Base-by-base conservation (phyloP, 2,888 invertebrate genomes). In the Caenorhabditis panamensis region DNA sequence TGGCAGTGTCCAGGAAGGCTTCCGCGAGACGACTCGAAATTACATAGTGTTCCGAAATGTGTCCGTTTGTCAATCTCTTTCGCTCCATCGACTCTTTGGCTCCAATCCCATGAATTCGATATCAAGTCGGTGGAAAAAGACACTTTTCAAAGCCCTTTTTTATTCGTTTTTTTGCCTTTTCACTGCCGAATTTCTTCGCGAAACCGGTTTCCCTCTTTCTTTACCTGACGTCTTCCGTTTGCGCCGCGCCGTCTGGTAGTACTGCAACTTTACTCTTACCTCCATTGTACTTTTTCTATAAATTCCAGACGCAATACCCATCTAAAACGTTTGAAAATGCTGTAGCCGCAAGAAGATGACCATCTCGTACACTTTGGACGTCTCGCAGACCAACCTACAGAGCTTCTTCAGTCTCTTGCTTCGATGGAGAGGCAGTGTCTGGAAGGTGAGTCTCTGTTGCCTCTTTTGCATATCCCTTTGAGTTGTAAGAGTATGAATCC, bases 381-480 rank as follows among this genome's bases (percentile, higher is more conserved):
- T 82, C 24, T 71, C 83, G 24, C 83, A 84, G 63, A 85, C 83
- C 28, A 82, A 79, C 49, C 73, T 85, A 41, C 84, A 87, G 47
- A 86, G 84, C 67, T 87, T 87, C 58, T 73, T 82, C 64, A 87
- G 82, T 22, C 68, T 85, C 36, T 75, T 86, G 11, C 83, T 78
- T 24, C 63, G 83, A 62, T 86, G 85, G 79, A 79, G 82, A 54
- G 83, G 85, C 61, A 86, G 84, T 68, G 86, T 84, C 44, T 86
- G 79, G 85, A 85, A 85, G 83, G 85, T 85, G 24, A 13, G 82
- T 31, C 11, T 51, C 31, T 31, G 5, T 9, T 31, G 58, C 37
- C 51, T 53, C 44, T 63, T 41, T 71, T 62, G 62, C 54, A 71
- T 71, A 62, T 47, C 18, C 51, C 44, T 26, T 3, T 28, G n/a